phyloP scores from a whole-genome alignment of 1,140 invertebrate species.

The Propsilocerus akamusi region DNA sequence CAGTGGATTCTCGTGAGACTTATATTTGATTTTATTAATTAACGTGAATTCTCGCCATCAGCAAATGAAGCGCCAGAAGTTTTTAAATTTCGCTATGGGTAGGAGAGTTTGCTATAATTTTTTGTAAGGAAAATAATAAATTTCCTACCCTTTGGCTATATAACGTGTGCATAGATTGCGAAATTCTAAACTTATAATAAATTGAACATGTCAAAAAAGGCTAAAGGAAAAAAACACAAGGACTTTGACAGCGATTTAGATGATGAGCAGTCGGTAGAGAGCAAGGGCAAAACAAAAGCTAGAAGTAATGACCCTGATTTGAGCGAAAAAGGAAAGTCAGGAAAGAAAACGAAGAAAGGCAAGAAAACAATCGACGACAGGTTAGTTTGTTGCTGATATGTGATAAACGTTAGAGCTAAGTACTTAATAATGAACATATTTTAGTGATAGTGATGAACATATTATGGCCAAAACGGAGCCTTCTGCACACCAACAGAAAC shows the following conservation, averaged over 20 bases:
- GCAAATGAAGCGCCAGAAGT: too few species aligned
- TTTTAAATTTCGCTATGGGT: too few species aligned
- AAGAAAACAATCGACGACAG: background rate
- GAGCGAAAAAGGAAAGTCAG: background rate
- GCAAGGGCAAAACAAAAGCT: background rate
- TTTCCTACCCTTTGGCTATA: too few species aligned
- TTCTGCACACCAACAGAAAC: background rate
- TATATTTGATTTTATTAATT: too few species aligned
- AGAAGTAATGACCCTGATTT: background rate
- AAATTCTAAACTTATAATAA: background rate
- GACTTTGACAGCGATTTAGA: background rate
- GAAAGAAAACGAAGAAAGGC: background rate
- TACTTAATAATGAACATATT: too few species aligned
- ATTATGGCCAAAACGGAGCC: background rate
- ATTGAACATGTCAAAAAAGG: background rate
- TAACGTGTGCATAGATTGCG: background rate
- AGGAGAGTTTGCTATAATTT: too few species aligned
- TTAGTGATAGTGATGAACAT: background rate
- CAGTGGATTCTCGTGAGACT: too few species aligned
- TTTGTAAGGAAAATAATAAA: too few species aligned
- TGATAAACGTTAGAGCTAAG: background rate
- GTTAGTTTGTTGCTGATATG: background rate
- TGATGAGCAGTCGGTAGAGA: background rate
- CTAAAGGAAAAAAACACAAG: background rate
- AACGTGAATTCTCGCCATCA: too few species aligned